A percentile compares a stretch with the other conserved stretches of the same genome.
Conservation (phyloP, 1,140 invertebrate species). For the Caenorhabditis tropicalis region DNA sequence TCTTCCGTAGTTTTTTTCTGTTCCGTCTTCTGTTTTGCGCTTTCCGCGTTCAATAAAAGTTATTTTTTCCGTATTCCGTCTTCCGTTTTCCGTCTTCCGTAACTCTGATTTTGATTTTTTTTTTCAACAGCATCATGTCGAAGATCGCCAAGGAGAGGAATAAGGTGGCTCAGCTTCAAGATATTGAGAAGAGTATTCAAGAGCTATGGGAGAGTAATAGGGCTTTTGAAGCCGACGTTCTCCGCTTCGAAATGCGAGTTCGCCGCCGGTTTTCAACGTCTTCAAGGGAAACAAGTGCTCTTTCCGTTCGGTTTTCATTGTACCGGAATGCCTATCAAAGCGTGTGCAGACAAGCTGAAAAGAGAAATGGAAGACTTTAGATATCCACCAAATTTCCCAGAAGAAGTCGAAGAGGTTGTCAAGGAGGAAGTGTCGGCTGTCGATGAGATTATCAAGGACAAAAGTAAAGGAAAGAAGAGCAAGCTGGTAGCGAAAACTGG, state of each 20-base stretch:
- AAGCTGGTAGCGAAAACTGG: constrained; percentile 94
- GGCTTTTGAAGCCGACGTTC: constrained; percentile 77
- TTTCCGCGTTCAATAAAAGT: too few relatives aligned
- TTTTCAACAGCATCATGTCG: too few relatives aligned
- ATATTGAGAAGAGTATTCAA: constrained; percentile 65
- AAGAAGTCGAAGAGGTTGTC: constrained; percentile 73
- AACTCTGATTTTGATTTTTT: too few relatives aligned
- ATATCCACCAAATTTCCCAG: constrained; percentile 87
- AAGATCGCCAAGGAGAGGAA: constrained; percentile 61
- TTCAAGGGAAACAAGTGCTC: constrained; percentile 88
- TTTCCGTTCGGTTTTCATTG: constrained; percentile 99
- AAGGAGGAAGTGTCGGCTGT: constrained; percentile 74
- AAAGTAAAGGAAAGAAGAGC: constrained; percentile 97
- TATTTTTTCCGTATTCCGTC: too few relatives aligned
- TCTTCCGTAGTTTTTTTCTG: too few relatives aligned
- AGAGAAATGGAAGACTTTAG: constrained; percentile 91
- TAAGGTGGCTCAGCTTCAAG: constrained; percentile 66
- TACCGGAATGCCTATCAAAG: constrained; percentile 83
- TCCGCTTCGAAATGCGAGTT: constrained; percentile 97
- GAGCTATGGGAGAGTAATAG: constrained; percentile 66
- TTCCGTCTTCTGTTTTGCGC: too few relatives aligned
- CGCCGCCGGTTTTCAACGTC: constrained; percentile 85
- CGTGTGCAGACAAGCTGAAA: constrained; percentile 96
- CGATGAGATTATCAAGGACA: constrained; percentile 82
- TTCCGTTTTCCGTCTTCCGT: too few relatives aligned